Conservation (phyloP, 1,140 invertebrate genomes). For the Drosophila ercepeae region DNA sequence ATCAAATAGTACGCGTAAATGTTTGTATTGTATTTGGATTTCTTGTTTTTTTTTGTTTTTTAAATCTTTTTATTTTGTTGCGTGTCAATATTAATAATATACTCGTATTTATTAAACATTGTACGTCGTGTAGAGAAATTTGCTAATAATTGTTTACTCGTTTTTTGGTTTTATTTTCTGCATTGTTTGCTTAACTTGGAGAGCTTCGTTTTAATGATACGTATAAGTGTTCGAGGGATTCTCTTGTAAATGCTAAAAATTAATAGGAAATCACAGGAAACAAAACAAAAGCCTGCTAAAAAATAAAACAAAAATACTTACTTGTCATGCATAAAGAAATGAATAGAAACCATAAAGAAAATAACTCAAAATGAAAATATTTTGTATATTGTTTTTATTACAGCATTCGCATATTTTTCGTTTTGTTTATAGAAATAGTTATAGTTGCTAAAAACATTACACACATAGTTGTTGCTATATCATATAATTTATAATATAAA, state of each 20-base stretch:
- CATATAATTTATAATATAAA: slow-evolving; percentile 52
- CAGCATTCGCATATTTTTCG: slow-evolving; percentile 52
- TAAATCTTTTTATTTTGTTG: slow-evolving; percentile 19
- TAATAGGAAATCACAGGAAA: slow-evolving; percentile 23
- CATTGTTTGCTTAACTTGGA: slow-evolving; percentile 69
- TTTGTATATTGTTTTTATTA: slow-evolving; percentile 69
- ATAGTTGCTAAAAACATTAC: slow-evolving; percentile 77
- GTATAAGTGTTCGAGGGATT: slow-evolving; percentile 75
- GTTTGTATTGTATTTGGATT: slow-evolving; percentile 32
- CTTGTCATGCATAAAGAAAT: slow-evolving; percentile 32
- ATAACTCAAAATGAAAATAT: slow-evolving; percentile 30
- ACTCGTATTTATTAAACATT: slow-evolving; percentile 66
- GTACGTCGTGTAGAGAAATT: slow-evolving; percentile 77
- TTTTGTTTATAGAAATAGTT: slow-evolving; percentile 71
- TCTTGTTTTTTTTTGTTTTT: slow-evolving; percentile 13
- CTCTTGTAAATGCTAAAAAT: slow-evolving; percentile 37
- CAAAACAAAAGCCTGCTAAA: slow-evolving; percentile 9
- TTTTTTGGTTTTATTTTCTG: slow-evolving; percentile 52
- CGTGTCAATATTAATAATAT: slow-evolving; percentile 41
- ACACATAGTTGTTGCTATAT: slow-evolving; percentile 73
- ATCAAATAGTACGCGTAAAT: slow-evolving; percentile 75
- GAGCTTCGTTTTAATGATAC: slow-evolving; percentile 81
- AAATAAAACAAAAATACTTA: slow-evolving; percentile 26
- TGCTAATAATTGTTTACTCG: slow-evolving; percentile 73
- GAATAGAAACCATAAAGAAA: slow-evolving; percentile 24